Base-by-base conservation (phyloP, 2,888 invertebrate genomes). In the Agriotes lineatus region DNA sequence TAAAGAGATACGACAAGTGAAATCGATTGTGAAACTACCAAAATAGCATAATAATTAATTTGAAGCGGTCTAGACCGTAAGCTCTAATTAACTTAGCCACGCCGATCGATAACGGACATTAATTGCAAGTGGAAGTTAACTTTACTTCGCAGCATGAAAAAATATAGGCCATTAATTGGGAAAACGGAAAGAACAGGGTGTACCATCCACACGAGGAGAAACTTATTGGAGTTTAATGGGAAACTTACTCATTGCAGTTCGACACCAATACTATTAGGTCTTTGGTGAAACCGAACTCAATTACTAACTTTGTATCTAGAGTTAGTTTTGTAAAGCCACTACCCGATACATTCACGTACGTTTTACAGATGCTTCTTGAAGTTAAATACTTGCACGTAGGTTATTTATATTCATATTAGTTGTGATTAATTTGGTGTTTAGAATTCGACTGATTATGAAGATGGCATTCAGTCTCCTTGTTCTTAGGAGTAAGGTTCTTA, bases 181-280 rank as follows among this genome's bases (percentile, higher is more conserved):
- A 59, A 57, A 59, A 22, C 39, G 57, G 33, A 52, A 50, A 18
- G 25, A 50, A 50, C 61, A 18, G 33, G 45, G 16, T 52, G 60
- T 60, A 62, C 25, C 16, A 48, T 19, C 10, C 9, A 10, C 16
- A 39, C 50, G 35, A 20, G 37, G 18, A 16, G 14, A 52, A 62
- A 62, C 62, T 62, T 62, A 62, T 52, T 30, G 22, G 25, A 52
- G 52, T 62, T 62, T 62, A 62, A 62, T 22, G 18, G 62, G 52
- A 37, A 62, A 62, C 61, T 62, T 62, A 62, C 50, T 50, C 52
- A 52, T 22, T 50, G 52, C 50, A 61, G 48, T 61, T 61, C 45
- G 44, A 61, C 61, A 48, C 19, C 20, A 12, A 45, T 20, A 44
- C 25, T 18, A 45, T 59, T 59, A 48, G 37, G 14, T 48, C 50